A percentile compares a stretch with the other conserved stretches of the same genome.
Evolutionary conservation across 2,888 invertebrate genomes (phyloP).

Genomic region (Nasonovia ribisnigri): DNA sequence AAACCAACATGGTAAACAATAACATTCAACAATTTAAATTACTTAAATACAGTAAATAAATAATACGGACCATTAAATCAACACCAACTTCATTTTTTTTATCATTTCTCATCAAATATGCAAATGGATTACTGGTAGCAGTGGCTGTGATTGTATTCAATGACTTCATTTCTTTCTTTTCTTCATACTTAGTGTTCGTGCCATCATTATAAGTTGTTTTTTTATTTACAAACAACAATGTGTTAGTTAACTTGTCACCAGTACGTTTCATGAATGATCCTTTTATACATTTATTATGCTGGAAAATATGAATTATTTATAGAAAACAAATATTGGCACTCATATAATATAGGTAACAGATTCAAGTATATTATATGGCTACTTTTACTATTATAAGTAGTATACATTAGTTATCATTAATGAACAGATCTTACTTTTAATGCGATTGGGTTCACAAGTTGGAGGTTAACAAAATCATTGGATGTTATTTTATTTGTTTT

Average conservation of each 20-base stretch:
- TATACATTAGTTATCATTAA: neutral
- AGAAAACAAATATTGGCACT: neutral
- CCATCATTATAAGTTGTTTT: conserved; percentile 18
- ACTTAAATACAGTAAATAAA: neutral
- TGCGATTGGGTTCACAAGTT: neutral
- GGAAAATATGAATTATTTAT: neutral
- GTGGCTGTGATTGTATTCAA: conserved; percentile 27
- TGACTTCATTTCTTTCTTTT: neutral
- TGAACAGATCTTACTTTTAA: conserved; percentile 10
- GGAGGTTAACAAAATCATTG: neutral
- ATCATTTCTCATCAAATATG: conserved; percentile 20
- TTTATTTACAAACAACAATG: conserved; percentile 30
- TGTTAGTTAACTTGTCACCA: neutral
- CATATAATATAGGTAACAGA: neutral
- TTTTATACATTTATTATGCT: conserved; percentile 41
- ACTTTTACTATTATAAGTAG: neutral
- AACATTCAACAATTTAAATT: neutral
- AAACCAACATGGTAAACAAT: neutral
- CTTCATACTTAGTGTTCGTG: neutral
- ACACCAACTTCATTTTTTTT: neutral
- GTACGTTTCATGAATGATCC: conserved; percentile 53
- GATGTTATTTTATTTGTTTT: neutral
- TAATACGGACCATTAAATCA: neutral
- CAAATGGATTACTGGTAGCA: conserved; percentile 47
- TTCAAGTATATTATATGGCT: too few relatives aligned